Conservation (phyloP, 2,797 vertebrate species). For the Diplodus puntazzo region DNA sequence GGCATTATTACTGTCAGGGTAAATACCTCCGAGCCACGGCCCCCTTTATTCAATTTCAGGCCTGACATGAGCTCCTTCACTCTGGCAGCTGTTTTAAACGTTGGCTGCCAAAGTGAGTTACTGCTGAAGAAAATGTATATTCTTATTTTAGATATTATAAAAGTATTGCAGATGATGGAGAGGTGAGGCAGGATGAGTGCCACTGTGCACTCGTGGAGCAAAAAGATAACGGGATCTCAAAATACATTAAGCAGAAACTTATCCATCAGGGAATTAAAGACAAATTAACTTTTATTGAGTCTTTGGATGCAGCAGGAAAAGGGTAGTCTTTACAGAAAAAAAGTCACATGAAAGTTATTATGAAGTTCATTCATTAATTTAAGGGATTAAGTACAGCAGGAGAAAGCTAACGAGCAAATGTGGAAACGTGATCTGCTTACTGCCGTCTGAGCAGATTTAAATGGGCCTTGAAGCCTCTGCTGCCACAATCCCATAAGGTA, state of each 20-base stretch:
- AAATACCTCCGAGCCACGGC: conserved; percentile 61
- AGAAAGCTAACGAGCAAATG: conserved; percentile 54
- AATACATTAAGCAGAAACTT: conserved; percentile 21
- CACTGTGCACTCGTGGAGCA: conserved; percentile 11
- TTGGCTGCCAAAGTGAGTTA: conserved; percentile 60
- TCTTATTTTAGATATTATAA: conserved; percentile 27
- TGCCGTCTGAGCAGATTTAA: conserved; percentile 49
- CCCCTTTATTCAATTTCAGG: conserved; percentile 63
- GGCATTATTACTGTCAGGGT: conserved; percentile 63
- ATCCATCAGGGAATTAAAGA: conserved; percentile 24
- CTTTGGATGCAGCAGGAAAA: conserved; percentile 8
- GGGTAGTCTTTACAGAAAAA: conserved; percentile 1
- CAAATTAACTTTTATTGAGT: conserved; percentile 36
- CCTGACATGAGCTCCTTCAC: conserved; percentile 48
- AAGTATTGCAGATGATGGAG: conserved; percentile 20
- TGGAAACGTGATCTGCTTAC: conserved; percentile 54
- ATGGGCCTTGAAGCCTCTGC: conserved; percentile 33
- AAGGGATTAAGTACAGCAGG: conserved; percentile 43
- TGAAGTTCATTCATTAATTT: conserved; percentile 43
- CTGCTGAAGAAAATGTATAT: conserved; percentile 35
- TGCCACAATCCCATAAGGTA: conserved; percentile 31
- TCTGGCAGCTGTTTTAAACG: conserved; percentile 62
- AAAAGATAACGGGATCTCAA: conserved; percentile 47
- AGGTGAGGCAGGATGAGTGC: conserved; percentile 15
- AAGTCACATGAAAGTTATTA: conserved; percentile 14